Evolutionary conservation across 1,140 invertebrate genomes (phyloP).

Genomic region (Ceratina calcarata): DNA sequence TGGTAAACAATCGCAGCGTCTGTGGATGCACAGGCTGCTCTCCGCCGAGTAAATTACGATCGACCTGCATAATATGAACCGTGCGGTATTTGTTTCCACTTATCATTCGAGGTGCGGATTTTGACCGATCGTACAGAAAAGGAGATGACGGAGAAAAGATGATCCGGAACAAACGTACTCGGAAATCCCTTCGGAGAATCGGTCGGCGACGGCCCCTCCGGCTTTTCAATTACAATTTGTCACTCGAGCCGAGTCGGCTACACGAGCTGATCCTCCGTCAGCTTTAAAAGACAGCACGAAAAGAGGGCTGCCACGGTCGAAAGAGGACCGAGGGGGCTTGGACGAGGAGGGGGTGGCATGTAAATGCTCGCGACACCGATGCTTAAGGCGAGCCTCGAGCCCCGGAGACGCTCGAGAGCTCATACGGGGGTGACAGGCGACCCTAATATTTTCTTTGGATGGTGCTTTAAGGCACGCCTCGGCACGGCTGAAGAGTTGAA

Average conservation of each 20-base stretch:
- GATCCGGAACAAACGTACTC: background rate
- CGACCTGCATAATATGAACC: no score
- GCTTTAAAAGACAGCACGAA: constrained; percentile 30
- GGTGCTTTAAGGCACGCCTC: constrained; percentile 50
- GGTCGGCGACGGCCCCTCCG: background rate
- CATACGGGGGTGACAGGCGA: constrained; percentile 59
- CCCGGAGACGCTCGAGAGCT: constrained; percentile 22
- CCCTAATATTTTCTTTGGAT: constrained; percentile 64
- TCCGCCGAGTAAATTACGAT: no score
- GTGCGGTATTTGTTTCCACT: no score
- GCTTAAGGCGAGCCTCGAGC: constrained; percentile 42
- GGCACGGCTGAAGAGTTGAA: constrained; percentile 36
- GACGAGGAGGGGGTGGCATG: background rate
- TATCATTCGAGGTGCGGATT: background rate
- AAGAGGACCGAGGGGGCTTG: background rate
- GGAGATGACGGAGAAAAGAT: background rate
- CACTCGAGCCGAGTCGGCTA: background rate
- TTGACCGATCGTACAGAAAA: background rate
- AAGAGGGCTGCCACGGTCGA: background rate
- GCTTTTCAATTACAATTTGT: constrained; percentile 32
- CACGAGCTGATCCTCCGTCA: constrained; percentile 29
- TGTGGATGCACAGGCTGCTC: no score
- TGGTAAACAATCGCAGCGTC: constrained; percentile 25
- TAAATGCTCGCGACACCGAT: constrained; percentile 44
- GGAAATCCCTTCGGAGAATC: background rate